A percentile compares a stretch with the other conserved stretches of the same genome.
These are phyloP conservation scores for Gambelia wislizenii DNA, from an alignment of 2,797 vertebrate genomes.

Conservation along the genomic window DNA sequence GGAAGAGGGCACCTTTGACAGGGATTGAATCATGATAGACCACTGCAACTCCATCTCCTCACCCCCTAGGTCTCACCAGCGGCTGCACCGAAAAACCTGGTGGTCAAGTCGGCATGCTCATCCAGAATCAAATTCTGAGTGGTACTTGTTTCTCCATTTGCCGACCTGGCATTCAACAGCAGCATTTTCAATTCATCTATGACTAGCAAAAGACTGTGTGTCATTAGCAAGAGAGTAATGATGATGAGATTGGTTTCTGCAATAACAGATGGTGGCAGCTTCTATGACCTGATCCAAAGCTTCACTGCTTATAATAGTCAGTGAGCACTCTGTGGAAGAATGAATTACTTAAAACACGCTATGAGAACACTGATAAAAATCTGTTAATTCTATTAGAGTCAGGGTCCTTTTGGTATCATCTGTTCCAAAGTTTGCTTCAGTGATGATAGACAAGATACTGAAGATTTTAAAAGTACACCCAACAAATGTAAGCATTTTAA, in stretches of 20 bases:
- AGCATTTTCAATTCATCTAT: slow-evolving; percentile 18
- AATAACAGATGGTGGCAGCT: slow-evolving; percentile 59
- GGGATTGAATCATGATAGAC: too few relatives aligned
- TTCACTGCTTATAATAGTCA: slow-evolving; percentile 57
- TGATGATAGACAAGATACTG: slow-evolving; percentile 27
- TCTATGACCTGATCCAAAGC: slow-evolving; percentile 57
- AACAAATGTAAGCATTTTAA: slow-evolving; percentile 29
- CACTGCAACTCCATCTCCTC: too few relatives aligned
- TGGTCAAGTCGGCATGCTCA: too few relatives aligned
- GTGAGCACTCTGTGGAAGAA: slow-evolving; percentile 26
- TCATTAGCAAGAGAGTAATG: slow-evolving; percentile 56
- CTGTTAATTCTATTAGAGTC: slow-evolving; percentile 48
- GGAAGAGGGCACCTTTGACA: too few relatives aligned
- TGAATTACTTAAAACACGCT: slow-evolving; percentile 49
- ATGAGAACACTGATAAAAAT: slow-evolving; percentile 33
- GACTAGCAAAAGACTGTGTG: slow-evolving; percentile 54
- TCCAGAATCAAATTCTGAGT: too few relatives aligned
- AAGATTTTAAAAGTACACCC: slow-evolving; percentile 20
- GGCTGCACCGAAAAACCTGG: too few relatives aligned
- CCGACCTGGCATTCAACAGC: too few relatives aligned
- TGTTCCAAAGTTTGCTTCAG: slow-evolving; percentile 54
- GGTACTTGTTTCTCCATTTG: too few relatives aligned
- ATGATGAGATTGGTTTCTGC: slow-evolving; percentile 57
- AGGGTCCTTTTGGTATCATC: slow-evolving; percentile 34
- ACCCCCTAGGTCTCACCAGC: too few relatives aligned